Percentiles rank a stretch among this genome's conserved stretches.
Conservation (phyloP, 2,888 invertebrate genomes). For the Scelioninae gen. 1 region DNA sequence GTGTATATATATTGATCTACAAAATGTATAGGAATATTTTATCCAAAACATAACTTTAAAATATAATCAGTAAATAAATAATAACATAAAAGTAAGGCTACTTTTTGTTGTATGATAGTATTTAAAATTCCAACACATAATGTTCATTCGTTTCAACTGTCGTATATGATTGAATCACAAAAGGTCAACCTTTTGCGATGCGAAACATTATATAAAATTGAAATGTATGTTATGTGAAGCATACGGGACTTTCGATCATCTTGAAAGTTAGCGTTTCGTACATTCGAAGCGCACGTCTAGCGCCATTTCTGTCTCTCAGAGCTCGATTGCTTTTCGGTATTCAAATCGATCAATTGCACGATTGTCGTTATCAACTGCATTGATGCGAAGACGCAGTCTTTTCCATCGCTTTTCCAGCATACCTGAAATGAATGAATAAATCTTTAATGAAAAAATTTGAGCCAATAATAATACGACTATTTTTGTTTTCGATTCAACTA, state of each 20-base stretch:
- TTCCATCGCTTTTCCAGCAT: not conserved
- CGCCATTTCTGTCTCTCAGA: slow-evolving; percentile 41
- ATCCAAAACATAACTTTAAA: too few species aligned
- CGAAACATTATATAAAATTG: slow-evolving; percentile 61
- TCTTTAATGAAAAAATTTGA: not conserved
- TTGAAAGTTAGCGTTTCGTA: slow-evolving; percentile 61
- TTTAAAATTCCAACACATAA: slow-evolving; percentile 15
- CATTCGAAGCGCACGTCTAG: slow-evolving; percentile 52
- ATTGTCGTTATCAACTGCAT: slow-evolving; percentile 52
- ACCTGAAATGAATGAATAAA: not conserved
- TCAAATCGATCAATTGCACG: slow-evolving; percentile 59
- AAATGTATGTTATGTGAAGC: slow-evolving; percentile 41
- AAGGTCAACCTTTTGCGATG: slow-evolving; percentile 36
- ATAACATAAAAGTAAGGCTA: too few species aligned
- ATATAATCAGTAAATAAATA: too few species aligned
- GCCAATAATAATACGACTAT: too few species aligned
- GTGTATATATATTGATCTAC: too few species aligned
- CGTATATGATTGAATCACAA: slow-evolving; percentile 43
- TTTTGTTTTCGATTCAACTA: too few species aligned
- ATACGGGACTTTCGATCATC: slow-evolving; percentile 56
- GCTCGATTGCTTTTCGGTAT: slow-evolving; percentile 65
- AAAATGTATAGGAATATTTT: too few species aligned
- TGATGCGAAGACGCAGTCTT: slow-evolving; percentile 19
- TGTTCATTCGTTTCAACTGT: slow-evolving; percentile 27
- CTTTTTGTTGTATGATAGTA: too few species aligned